Evolutionary conservation across 2,113 vertebrate genomes (phyloP), one percentile per base, ranked within the genome.

Genomic region (Tretioscincus oriximinensis): DNA sequence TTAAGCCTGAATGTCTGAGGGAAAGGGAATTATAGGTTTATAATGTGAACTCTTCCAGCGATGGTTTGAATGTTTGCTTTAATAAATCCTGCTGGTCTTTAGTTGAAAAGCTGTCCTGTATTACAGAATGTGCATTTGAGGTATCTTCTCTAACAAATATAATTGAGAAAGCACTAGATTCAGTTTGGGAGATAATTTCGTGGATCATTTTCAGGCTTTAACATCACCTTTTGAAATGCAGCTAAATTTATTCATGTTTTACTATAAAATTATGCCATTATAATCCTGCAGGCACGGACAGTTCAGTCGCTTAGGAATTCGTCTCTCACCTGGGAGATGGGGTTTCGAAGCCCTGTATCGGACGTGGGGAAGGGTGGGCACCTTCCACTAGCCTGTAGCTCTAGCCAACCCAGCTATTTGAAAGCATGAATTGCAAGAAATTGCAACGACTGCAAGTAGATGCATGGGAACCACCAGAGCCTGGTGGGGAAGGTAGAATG

Each of bases 21-120:
- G 86, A 87, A 73, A 11, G 79, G 31, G 3, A 88, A 82, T 83
- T 77, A 86, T 87, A 88, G 77, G 12, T 83, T 82, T 14, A 41
- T 47, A 77, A 21, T 49, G 20, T 70, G 4, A 75, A 58, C 24
- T 31, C 49, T 83, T 80, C 67, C 58, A 63, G 29, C 64, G 45
- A 54, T 80, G 47, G 60, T 63, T 83, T 63, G 73, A 51, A n/a
- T 26, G 47, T 85, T 49, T 31, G 54, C n/a, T 78, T 0, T 20
- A 60, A n/a, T 80, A 5, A 73, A 9, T 69, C 35, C 22, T 72
- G 41, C 24, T 21, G 29, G 79, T 1, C 5, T 26, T 84, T 66
- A 22, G 67, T 65, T 76, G 67, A 76, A 84, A 80, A 58, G 69
- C 0, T 79, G 41, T 58, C 68, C 26, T 66, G 45, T 83, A 69